Conservation (phyloP, 2,797 vertebrate species). For the Rhincodon typus region DNA sequence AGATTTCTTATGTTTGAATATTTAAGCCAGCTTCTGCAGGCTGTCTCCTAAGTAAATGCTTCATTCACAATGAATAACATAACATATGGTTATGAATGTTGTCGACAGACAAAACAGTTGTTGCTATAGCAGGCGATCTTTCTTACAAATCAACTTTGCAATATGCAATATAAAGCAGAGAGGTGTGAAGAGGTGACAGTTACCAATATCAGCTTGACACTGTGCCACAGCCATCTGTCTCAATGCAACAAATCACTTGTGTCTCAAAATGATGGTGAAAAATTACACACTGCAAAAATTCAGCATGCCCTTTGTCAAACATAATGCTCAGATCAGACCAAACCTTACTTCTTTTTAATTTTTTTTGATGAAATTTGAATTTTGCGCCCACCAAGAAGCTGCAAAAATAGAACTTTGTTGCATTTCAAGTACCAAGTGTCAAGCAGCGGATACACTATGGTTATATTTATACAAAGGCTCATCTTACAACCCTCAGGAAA, state of each 20-base stretch:
- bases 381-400: background rate
- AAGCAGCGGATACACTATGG: background rate
- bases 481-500: background rate
- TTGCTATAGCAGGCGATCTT: conserved; percentile 4
- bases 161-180: conserved; percentile 1
- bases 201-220: conserved; percentile 32
- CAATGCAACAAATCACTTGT: background rate
- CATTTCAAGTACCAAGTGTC: background rate
- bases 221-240: conserved; percentile 15
- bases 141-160: conserved; percentile 31
- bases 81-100: conserved; percentile 33
- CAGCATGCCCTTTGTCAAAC: background rate
- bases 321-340: background rate
- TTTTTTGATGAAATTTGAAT: background rate
- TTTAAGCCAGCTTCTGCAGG: background rate
- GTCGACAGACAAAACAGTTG: conserved; percentile 31
- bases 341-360: background rate
- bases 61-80: background rate
- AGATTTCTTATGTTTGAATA: background rate
- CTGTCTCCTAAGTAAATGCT: background rate
- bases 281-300: background rate
- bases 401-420: background rate
- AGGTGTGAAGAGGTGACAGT: conserved; percentile 23
- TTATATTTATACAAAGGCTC: background rate
- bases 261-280: background rate